A percentile compares a stretch with the other conserved stretches of the same genome.
Conservation (phyloP, 2,113 vertebrate species). For the Scytalopus superciliaris region DNA sequence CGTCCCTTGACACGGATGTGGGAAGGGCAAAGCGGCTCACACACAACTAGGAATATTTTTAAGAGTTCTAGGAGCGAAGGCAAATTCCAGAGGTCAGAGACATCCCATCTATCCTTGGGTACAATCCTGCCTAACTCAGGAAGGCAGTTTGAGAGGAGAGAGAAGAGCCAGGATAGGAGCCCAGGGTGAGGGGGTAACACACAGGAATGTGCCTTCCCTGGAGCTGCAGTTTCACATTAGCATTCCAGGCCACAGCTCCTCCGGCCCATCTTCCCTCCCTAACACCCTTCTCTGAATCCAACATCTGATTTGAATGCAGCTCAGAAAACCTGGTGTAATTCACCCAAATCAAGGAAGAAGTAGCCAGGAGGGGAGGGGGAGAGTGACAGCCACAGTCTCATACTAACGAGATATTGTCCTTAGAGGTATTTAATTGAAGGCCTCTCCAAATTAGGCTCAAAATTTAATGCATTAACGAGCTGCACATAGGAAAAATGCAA, state of each 20-base stretch:
- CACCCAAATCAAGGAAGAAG: conserved; percentile 30
- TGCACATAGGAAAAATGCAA: neutral
- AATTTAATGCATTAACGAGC: neutral
- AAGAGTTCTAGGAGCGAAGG: neutral
- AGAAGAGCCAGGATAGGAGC: neutral
- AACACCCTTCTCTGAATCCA: neutral
- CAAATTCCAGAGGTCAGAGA: neutral
- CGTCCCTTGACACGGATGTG: accelerated
- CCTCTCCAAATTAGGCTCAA: neutral
- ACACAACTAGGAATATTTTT: neutral
- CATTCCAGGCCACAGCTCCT: neutral
- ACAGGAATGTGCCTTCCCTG: neutral
- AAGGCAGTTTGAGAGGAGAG: neutral
- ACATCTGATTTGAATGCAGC: conserved; percentile 34
- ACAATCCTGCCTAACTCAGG: neutral
- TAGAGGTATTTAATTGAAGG: conserved; percentile 14
- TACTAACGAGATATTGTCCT: conserved; percentile 38
- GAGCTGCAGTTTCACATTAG: neutral
- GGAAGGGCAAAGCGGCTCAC: neutral
- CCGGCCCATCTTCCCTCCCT: neutral
- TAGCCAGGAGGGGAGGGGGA: neutral
- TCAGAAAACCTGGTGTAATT: conserved; percentile 9
- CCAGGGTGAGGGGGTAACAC: neutral
- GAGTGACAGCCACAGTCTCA: neutral
- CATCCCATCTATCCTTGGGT: neutral